These are phyloP conservation scores for Unio pictorum DNA, from an alignment of 2,888 invertebrate genomes.

Conservation along the genomic window DNA sequence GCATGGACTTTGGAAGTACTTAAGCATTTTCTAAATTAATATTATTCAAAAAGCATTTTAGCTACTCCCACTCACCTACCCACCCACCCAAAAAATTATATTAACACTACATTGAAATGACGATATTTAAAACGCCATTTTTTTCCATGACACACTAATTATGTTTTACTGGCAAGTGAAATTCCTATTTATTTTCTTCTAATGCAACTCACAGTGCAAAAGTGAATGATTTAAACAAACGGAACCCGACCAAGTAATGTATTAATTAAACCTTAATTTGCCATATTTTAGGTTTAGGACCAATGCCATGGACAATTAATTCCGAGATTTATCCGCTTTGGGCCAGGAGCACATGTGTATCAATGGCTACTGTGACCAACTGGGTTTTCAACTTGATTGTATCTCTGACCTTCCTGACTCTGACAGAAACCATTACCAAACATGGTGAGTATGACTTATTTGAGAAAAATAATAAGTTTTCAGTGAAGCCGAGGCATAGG, in stretches of 20 bases:
- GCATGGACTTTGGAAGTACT: no score
- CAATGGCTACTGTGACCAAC: constrained; percentile 73
- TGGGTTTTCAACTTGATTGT: constrained; percentile 75
- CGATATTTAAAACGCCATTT: no score
- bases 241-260: no score
- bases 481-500: no score
- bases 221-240: no score
- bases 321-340: constrained; percentile 75
- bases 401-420: constrained; percentile 74
- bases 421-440: constrained; percentile 71
- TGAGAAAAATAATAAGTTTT: background rate
- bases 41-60: no score
- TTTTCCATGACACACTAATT: no score
- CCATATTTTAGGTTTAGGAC: constrained; percentile 72
- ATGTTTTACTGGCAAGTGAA: background rate
- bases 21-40: no score
- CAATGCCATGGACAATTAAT: constrained; percentile 76
- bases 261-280: constrained; percentile 1
- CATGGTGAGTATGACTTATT: constrained; percentile 65
- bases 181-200: background rate
- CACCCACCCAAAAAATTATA: no score
- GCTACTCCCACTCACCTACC: no score
- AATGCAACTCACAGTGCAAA: no score
- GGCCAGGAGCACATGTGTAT: constrained; percentile 74
- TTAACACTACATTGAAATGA: no score